Percentiles rank a stretch among this genome's conserved stretches.
These are phyloP conservation scores for Myotis daubentonii DNA, from an alignment of 2,797 vertebrate species.

Conservation along the genomic window DNA sequence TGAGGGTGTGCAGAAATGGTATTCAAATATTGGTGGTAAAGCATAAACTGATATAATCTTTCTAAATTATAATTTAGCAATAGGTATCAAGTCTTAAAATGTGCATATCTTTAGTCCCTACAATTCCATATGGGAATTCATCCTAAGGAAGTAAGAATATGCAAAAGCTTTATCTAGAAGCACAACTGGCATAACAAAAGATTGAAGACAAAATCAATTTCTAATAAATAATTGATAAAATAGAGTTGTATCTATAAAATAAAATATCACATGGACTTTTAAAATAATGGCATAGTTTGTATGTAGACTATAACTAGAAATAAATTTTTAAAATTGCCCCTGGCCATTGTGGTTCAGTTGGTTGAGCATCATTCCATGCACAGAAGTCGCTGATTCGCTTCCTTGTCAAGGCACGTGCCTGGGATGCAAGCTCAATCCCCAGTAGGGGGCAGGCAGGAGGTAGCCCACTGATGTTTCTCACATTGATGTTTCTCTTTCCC, in stretches of 20 bases:
- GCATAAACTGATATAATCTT: neutral
- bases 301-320: neutral
- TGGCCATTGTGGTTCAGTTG: too few relatives aligned
- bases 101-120: neutral
- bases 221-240: conserved; percentile 44
- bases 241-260: neutral
- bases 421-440: too few relatives aligned
- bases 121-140: neutral
- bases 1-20: neutral
- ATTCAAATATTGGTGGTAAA: neutral
- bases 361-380: too few relatives aligned
- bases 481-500: too few relatives aligned
- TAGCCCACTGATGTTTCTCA: too few relatives aligned
- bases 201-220: conserved; percentile 31
- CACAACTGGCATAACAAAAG: neutral
- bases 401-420: too few relatives aligned
- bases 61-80: conserved; percentile 35
- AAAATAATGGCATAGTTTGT: neutral
- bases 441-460: too few relatives aligned
- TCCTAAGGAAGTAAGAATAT: conserved; percentile 11
- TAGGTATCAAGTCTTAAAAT: conserved; percentile 13
- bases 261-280: neutral
- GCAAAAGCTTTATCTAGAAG: neutral
- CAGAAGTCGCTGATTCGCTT: too few relatives aligned
- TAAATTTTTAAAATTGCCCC: neutral